Base-by-base conservation (phyloP, 2,797 vertebrate genomes). In the Gymnoscopelus microlampas region DNA sequence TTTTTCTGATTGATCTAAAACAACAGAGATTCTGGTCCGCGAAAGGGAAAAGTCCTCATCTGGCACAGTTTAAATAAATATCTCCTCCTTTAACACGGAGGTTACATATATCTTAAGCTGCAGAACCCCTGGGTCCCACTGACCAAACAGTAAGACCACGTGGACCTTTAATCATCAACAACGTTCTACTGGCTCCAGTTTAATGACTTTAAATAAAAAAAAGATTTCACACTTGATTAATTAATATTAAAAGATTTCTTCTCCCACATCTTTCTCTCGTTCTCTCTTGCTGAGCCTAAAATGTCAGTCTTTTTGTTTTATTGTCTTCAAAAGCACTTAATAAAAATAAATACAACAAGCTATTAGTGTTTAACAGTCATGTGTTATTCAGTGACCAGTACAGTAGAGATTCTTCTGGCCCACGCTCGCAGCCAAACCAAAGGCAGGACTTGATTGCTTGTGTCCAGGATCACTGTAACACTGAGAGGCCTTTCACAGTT, bases 291-390 rank as follows among this genome's bases (percentile, higher is more conserved):
- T 59, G 74, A 94, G 91, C 94, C 92, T 93, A 92, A 85, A 94
- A 94, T 92, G 94, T 94, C 89, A 93, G 94, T 95, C 85, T 94
- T 92, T 89, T 91, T 89, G 72, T 94, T 93, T 79, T 60, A 66
- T 56, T 83, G 93, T 94, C 93, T 94, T 92, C 94, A 94, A 96
- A 94, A 95, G 92, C 95, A 95, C 92, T 94, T 95, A 86, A 93
- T 92, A 93, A 96, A 97, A 99, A 99, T 99, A 99, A 99, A 99
- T 99, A 99, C 97, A 93, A 96, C 93, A 92, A 95, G 95, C 96
- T 98, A 97, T 94, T 98, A 95, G 93, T 92, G 93, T 96, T 44
- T 96, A 99, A 96, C 94, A 96, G 96, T 98, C 96, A 95, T 87
- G 73, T 94, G 95, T 95, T 95, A 96, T 96, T 97, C 89, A 95